These are phyloP conservation scores for Cacatua alba DNA, from an alignment of 2,113 vertebrate genomes.

Conservation along the genomic window DNA sequence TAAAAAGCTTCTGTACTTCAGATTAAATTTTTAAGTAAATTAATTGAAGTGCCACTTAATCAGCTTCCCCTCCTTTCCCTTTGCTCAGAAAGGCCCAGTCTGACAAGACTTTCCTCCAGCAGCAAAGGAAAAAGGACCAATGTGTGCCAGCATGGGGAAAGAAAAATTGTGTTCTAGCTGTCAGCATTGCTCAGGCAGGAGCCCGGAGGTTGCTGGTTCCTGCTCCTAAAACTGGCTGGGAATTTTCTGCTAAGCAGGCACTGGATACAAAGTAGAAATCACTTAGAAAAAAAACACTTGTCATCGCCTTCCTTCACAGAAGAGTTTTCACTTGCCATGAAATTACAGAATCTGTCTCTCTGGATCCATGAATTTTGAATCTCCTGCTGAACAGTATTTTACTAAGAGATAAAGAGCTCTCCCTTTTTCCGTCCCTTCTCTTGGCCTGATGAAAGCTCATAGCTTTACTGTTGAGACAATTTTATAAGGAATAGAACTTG, in stretches of 20 bases:
- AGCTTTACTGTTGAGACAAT: not conserved
- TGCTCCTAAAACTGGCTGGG: not conserved
- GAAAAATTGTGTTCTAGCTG: not conserved
- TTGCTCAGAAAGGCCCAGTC: not conserved
- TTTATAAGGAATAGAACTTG: not conserved
- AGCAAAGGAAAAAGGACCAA: not conserved
- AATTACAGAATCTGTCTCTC: not conserved
- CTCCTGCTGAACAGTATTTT: not conserved
- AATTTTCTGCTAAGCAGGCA: not conserved
- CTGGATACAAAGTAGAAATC: not conserved
- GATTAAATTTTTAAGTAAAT: not conserved
- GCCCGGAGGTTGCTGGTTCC: not conserved
- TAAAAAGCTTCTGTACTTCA: not conserved
- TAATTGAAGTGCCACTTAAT: not conserved
- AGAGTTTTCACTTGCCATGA: not conserved
- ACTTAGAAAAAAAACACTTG: not conserved
- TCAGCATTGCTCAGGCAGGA: not conserved
- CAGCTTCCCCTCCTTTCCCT: not conserved
- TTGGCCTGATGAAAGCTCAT: not conserved
- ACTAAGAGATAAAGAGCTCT: accelerated
- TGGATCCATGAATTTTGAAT: not conserved
- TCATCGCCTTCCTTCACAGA: not conserved
- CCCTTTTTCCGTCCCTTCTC: not conserved
- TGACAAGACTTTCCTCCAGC: not conserved
- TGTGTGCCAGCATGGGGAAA: not conserved